Base-by-base conservation (phyloP, 2,888 invertebrate genomes). In the Lydus trimaculatus region DNA sequence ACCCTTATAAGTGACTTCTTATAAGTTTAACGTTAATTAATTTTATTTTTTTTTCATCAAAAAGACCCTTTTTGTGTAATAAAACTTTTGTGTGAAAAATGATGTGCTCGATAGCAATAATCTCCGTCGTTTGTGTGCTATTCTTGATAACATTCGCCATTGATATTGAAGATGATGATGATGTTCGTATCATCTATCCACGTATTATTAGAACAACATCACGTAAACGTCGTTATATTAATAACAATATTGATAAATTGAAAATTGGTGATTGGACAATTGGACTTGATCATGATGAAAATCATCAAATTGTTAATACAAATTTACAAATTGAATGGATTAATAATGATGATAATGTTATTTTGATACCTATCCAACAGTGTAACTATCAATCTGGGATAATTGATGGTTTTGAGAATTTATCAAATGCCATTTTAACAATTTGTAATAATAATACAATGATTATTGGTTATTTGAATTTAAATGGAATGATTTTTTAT, bases 341-440 rank as follows among this genome's bases (percentile, higher is more conserved):
- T 68, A 68, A 72, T 65, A 67, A 66, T 36, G 72, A 78, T 67
- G 75, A 75, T 65, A 61, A 71, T 63, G 61, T 68, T 39, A 65
- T 58, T 61, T 68, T 58, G 31, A 66, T 70, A 67, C 65, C 64
- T 36, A 61, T 73, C 64, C 61, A 66, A 64, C 67, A 74, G 71
- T 84, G 83, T 73, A 76, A 81, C 73, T 81, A 79, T 72, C 78
- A 75, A 72, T 75, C 72, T 60, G 84, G 84, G 63, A 71, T 73
- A 61, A 76, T 83, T 61, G 73, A 74, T 59, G 81, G 79, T 61
- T 71, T 81, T 62, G 74, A 77, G 72, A 70, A 58, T 33, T 62
- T 67, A 33, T 82, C 82, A 48, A 74, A 71, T 58, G 84, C 78
- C 52, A 81, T 79, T 31, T 76, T 84, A 64, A 78, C 81, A 33